Base-by-base conservation (phyloP, 2,888 invertebrate genomes). In the Dolichopus griseipennis region DNA sequence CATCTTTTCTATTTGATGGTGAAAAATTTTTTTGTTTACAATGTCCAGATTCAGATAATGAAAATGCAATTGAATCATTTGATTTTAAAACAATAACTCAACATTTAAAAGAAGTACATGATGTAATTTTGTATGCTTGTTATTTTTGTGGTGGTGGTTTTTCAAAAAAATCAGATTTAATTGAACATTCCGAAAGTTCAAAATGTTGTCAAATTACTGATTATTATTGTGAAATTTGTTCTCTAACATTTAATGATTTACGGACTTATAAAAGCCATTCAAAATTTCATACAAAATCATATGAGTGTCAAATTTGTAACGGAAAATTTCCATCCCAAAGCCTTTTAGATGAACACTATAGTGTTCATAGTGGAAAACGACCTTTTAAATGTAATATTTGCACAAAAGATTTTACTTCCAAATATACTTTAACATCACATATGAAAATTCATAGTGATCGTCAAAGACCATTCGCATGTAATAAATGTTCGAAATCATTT, bases 391-490 rank as follows among this genome's bases (percentile, higher is more conserved):
- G 92, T 75, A 75, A 79, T 0, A 76, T 83, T 0, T 92, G 92
- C 76, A 83, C 84, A 9, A 92, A 92, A 81, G 84, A 86, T 72
- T 92, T 91, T 80, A 89, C 91, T 0, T 90, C 90, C 15, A 92
- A 91, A 74, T 92, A 92, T 75, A 90, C 91, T 0, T 86, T 87
- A 71, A 89, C 88, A 72, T 87, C 91, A 0, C 92, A 92, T 73
- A 82, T 88, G 69, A 92, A 91, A 79, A 92, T 89, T 0, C 92
- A 92, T 74, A 84, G 79, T 21, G 79, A 83, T 12, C 84, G 92
- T 0, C 88, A 90, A 0, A 83, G 92, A 0, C 90, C 90, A 0
- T 90, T 81, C 76, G 84, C 86, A 66, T 92, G 92, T 73, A 76
- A 78, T 0, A 83, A 85, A 61, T 92, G 92, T 75, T 83, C 81